Evolutionary conservation across 2,113 vertebrate species (phyloP).

Genomic region (Polypterus bichir): DNA sequence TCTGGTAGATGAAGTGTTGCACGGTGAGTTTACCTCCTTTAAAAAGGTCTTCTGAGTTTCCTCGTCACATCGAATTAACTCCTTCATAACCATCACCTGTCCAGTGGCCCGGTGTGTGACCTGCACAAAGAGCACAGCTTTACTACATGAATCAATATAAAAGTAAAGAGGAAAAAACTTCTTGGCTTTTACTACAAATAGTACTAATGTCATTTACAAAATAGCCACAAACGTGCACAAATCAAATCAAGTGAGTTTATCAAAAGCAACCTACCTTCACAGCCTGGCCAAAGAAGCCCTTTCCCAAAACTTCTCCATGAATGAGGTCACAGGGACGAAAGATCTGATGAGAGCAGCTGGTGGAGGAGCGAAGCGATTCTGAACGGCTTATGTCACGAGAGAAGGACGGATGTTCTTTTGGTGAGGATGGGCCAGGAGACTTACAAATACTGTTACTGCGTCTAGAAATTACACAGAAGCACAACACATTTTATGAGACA

Average conservation of each 20-base stretch:
- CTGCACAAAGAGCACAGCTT: conserved; percentile 37
- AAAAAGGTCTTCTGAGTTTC: conserved; percentile 94
- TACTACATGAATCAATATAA: no score
- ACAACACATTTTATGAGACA: background rate
- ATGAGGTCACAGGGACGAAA: conserved; percentile 90
- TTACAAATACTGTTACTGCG: conserved; percentile 89
- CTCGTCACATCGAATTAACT: conserved; percentile 90
- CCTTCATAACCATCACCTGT: conserved; percentile 98
- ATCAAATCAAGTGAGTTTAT: background rate
- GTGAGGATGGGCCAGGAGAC: conserved; percentile 75
- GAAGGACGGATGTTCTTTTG: conserved; percentile 60
- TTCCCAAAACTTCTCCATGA: conserved; percentile 84
- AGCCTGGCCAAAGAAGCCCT: conserved; percentile 92
- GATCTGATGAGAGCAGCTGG: conserved; percentile 84
- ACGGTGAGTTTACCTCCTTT: conserved; percentile 64
- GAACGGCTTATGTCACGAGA: conserved; percentile 80
- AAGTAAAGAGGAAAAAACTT: no score
- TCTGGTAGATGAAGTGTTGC: no score
- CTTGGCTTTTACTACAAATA: no score
- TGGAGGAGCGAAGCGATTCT: conserved; percentile 76
- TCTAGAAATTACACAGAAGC: conserved; percentile 34
- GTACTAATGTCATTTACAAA: no score
- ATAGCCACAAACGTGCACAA: no score
- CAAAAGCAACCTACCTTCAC: conserved; percentile 66
- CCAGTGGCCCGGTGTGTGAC: conserved; percentile 92